phyloP scores from a whole-genome alignment of 2,797 vertebrate genomes.

The Limnodromus scolopaceus region DNA sequence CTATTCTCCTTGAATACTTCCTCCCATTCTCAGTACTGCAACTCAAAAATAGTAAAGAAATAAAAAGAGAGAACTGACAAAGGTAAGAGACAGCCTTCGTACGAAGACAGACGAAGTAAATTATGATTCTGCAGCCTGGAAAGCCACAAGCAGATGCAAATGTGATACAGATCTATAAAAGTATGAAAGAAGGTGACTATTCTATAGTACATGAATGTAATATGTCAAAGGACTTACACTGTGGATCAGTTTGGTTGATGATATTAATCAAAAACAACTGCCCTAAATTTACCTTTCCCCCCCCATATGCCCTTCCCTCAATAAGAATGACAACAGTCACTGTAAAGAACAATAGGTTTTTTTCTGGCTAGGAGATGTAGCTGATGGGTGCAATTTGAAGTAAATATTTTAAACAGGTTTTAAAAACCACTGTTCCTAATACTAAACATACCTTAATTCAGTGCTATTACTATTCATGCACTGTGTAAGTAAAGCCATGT shows the following conservation, averaged over 20 bases:
- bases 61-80: background rate
- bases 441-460: background rate
- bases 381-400: background rate
- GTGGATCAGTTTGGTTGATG: accelerated
- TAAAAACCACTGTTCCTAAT: background rate
- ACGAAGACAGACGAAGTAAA: background rate
- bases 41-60: background rate
- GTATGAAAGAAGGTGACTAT: background rate
- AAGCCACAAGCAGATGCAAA: background rate
- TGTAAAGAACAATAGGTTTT: background rate
- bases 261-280: background rate
- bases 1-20: background rate
- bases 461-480: background rate
- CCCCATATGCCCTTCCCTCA: background rate
- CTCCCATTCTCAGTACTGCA: background rate
- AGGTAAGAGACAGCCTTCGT: background rate
- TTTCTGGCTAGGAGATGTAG: background rate
- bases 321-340: background rate
- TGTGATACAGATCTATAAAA: background rate
- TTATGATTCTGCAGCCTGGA: background rate
- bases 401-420: background rate
- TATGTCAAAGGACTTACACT: background rate
- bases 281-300: background rate
- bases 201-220: background rate
- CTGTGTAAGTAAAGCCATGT: background rate